These are phyloP conservation scores for Synanthedon myopaeformis DNA, from an alignment of 2,888 invertebrate genomes.

Conservation along the genomic window DNA sequence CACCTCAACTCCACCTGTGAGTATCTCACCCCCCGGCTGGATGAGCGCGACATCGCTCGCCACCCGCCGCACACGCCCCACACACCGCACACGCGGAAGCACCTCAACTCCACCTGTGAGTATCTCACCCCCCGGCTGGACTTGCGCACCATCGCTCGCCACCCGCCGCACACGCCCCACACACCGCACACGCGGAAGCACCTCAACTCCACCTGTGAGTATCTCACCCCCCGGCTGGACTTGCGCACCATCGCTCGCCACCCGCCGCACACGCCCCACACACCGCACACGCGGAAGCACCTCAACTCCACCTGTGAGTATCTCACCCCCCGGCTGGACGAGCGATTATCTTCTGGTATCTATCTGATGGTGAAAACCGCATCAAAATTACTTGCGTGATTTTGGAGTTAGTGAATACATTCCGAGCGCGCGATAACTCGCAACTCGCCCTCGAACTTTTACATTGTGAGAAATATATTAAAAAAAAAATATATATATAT, in stretches of 20 bases:
- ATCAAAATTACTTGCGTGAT: no score
- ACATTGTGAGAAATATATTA: no score
- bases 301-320: conserved; percentile 46
- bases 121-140: conserved; percentile 54
- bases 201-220: conserved; percentile 46
- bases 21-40: no score
- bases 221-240: conserved; percentile 55
- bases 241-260: conserved; percentile 78
- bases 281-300: conserved; percentile 41
- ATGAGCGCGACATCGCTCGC: conserved; percentile 22
- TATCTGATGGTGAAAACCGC: no score
- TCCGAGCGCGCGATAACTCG: no score
- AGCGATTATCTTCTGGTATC: no score
- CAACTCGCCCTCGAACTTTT: no score
- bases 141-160: conserved; percentile 78
- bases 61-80: conserved; percentile 36
- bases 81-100: conserved; percentile 37
- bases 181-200: conserved; percentile 41
- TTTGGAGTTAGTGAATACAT: no score
- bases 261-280: conserved; percentile 32
- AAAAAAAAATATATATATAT: no score
- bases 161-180: conserved; percentile 35
- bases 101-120: conserved; percentile 48
- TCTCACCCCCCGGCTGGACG: not conserved
- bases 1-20: conserved; percentile 85